Conservation (phyloP, 2,113 vertebrate species). For the Suricata suricatta region DNA sequence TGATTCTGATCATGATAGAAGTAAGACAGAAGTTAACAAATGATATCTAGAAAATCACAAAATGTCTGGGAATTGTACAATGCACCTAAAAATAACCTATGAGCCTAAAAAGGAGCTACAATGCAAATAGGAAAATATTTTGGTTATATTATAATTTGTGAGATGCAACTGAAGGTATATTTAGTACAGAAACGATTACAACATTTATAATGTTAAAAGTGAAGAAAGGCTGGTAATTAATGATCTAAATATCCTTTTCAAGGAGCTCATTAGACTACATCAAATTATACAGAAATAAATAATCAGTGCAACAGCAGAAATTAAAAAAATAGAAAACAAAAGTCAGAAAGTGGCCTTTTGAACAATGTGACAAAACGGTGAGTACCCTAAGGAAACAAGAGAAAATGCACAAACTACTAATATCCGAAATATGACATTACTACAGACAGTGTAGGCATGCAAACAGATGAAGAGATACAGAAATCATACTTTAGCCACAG, state of each 20-base stretch:
- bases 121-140: not conserved
- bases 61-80: not conserved
- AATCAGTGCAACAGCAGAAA: not conserved
- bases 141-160: not conserved
- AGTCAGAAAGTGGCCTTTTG: not conserved
- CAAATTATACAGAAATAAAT: not conserved
- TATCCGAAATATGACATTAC: not conserved
- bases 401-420: not conserved
- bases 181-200: not conserved
- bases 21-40: not conserved
- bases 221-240: not conserved
- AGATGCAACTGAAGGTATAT: too few species aligned
- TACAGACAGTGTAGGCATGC: rapidly evolving
- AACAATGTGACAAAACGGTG: not conserved
- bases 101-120: not conserved
- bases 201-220: not conserved
- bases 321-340: not conserved
- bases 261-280: not conserved
- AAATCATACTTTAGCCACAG: not conserved
- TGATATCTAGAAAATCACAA: not conserved
- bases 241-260: not conserved
- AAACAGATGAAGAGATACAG: not conserved
- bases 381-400: not conserved
- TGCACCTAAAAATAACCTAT: not conserved
- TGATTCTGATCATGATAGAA: not conserved